These are phyloP conservation scores for Bactericera cockerelli DNA, from an alignment of 1,140 invertebrate genomes.

Conservation along the genomic window DNA sequence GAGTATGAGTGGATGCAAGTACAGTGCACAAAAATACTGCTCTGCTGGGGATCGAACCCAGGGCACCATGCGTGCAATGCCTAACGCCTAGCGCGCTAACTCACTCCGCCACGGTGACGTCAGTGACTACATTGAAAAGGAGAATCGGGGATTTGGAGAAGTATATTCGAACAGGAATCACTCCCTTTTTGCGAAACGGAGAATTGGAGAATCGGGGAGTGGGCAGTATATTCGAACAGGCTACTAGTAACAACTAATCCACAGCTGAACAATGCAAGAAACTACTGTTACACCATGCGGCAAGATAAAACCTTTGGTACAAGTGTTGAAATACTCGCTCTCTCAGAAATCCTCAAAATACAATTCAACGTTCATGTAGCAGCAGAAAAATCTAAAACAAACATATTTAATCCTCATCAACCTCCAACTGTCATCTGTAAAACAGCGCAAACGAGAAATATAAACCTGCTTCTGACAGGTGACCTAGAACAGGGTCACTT, in stretches of 20 bases:
- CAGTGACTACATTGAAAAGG: no score
- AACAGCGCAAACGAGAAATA: neutral
- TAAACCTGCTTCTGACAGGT: neutral
- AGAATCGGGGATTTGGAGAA: no score
- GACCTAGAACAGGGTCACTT: neutral
- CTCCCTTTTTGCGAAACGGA: no score
- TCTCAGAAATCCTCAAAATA: neutral
- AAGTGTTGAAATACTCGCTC: neutral
- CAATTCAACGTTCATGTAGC: neutral
- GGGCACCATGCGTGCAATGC: no score
- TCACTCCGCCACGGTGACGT: no score
- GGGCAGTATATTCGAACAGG: no score
- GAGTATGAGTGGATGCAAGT: no score
- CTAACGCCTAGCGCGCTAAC: no score
- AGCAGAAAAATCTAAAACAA: neutral
- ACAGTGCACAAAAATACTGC: no score
- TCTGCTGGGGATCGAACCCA: no score
- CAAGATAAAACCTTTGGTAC: constrained; percentile 15
- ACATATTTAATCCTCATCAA: neutral
- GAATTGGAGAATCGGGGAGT: no score
- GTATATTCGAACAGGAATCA: no score
- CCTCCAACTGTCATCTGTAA: neutral
- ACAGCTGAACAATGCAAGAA: neutral
- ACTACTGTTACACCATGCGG: constrained; percentile 8
- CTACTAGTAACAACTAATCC: neutral